Base-by-base conservation (phyloP, 2,797 vertebrate genomes). In the Huso huso region DNA sequence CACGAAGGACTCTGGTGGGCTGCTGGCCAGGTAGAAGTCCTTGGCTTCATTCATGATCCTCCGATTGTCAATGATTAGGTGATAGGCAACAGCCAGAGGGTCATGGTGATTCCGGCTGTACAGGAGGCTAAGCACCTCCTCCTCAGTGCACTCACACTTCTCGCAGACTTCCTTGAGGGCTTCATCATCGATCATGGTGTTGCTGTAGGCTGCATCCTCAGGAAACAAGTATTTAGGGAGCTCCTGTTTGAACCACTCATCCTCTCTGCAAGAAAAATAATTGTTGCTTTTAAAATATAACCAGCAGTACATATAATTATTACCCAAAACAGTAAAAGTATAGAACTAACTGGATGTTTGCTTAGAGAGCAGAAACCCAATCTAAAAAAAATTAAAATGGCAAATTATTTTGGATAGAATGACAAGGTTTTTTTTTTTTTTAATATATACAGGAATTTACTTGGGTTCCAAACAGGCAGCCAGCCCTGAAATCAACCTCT, bases 31-130 rank as follows among this genome's bases (percentile, higher is more conserved):
- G 80, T 99, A 99, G 81, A 99, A 99, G 75, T 99, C 97, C 88
- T 98, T 98, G 71, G 97, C 97, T 80, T 99, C 95, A 0, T 86
- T 96, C 97, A 99, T 98, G 87, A 98, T 99, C 80, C 96, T 93
- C 6, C 96, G 93, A 70, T 99, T 99, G 89, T 99, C 97, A 76
- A 99, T 98, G 79, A 99, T 99, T 71, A 99, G 93, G 76, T 98
- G 97, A 82, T 98, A 99, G 71, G 96, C 97, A 7, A 99, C 96
- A 0, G 88, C 95, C 75, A 99, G 74, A 0, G 96, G 97, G 74
- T 99, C 97, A 84, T 99, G 96, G 77, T 97, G 95, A 76, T 98
- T 97, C 67, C 85, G 90, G 67, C 90, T 95, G 72, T 99, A 99
- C 10, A 99, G 88, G 78, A 95, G 97, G 74, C 91, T 83, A 51